Percentiles rank a stretch among this genome's conserved stretches.
Conservation (phyloP, 2,797 vertebrate species). For the Poecilia picta region DNA sequence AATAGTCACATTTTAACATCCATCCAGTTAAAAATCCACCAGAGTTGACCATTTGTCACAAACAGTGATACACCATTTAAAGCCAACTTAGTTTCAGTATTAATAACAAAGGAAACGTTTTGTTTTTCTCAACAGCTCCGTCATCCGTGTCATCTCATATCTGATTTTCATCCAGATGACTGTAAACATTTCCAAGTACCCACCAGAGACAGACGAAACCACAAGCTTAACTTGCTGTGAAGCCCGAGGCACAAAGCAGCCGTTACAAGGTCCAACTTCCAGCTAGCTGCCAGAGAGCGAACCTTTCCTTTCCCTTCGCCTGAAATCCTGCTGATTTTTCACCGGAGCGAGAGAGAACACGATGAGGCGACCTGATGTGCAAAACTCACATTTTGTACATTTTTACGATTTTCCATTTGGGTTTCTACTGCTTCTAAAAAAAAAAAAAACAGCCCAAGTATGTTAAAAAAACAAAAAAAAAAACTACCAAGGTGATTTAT, state of each 20-base stretch:
- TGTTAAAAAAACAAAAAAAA: too few species aligned
- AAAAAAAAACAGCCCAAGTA: too few species aligned
- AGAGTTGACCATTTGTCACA: not conserved
- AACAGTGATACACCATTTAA: not conserved
- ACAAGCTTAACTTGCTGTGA: constrained; percentile 16
- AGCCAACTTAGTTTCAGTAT: not conserved
- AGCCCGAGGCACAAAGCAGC: constrained; percentile 18
- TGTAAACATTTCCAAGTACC: constrained; percentile 19
- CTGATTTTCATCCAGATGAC: constrained; percentile 28
- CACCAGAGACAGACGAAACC: constrained; percentile 22
- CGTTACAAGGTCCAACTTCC: constrained; percentile 18
- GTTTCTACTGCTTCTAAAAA: too few species aligned
- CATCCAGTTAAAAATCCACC: not conserved
- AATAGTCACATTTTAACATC: not conserved
- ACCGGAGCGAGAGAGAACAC: constrained; percentile 4
- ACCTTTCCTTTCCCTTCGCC: constrained; percentile 7
- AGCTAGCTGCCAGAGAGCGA: constrained; percentile 26
- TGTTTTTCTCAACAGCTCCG: not conserved
- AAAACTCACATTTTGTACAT: too few species aligned
- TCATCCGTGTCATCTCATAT: not conserved
- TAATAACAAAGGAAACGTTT: not conserved
- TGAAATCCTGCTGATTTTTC: constrained; percentile 29
- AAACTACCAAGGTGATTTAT: too few species aligned
- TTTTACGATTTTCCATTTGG: too few species aligned
- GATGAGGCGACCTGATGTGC: too few species aligned